A percentile compares a stretch with the other conserved stretches of the same genome.
Evolutionary conservation across 2,797 vertebrate genomes (phyloP).

Genomic region (Epinephelus awoara): DNA sequence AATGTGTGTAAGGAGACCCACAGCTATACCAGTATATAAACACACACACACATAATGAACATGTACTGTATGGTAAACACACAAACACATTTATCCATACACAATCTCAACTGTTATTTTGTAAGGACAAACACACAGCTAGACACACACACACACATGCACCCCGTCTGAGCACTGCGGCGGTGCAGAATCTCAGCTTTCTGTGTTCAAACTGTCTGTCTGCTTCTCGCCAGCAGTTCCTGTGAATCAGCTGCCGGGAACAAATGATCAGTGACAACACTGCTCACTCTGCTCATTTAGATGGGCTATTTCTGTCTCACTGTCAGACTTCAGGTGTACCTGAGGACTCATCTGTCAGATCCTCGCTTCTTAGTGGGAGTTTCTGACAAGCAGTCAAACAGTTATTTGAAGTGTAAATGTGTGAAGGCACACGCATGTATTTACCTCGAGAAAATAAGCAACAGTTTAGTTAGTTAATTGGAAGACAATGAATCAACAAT

Average conservation of each 20-base stretch:
- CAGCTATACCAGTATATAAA: background rate
- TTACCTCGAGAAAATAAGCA: background rate
- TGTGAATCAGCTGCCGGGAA: constrained; percentile 48
- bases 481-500: background rate
- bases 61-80: background rate
- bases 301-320: constrained; percentile 57
- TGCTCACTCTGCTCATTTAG: constrained; percentile 46
- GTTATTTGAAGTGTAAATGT: background rate
- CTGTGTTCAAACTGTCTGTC: constrained; percentile 7
- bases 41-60: background rate
- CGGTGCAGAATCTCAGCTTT: background rate
- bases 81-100: background rate
- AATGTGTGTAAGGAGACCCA: background rate
- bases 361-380: background rate
- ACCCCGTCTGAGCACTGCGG: no score
- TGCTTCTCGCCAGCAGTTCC: constrained; percentile 22
- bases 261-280: constrained; percentile 50
- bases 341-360: constrained; percentile 39
- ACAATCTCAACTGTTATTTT: constrained; percentile 3
- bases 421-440: background rate
- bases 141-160: constrained; percentile 16
- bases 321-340: constrained; percentile 38
- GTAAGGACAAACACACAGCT: constrained; percentile 1
- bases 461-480: background rate
- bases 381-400: constrained; percentile 46